Evolutionary conservation across 1,140 invertebrate genomes (phyloP), one percentile per base, ranked within the genome.

Genomic region (Ooceraea biroi): DNA sequence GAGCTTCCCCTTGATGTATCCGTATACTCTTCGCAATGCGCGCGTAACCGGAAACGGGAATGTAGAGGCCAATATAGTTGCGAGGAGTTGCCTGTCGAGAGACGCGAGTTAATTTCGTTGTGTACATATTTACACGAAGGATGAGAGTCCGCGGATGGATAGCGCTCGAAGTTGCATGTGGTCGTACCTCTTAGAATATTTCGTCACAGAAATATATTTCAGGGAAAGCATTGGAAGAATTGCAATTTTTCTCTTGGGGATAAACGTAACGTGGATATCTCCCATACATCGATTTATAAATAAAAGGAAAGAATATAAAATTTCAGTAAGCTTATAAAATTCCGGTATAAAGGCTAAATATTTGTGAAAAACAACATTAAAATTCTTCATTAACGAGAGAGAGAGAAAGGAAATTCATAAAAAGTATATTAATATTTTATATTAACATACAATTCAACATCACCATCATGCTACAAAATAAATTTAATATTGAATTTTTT

Each of bases 21-120:
- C 36, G 36, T 57, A 22, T 71, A 69, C 55, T 57, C 76, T 46
- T 80, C 55, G 65, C 76, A 80, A 46, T 50, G 76, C 36, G 69
- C 41, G 76, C 65, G 65, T 57, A 69, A 80, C 65, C 52, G 41
- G 52, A 80, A 80, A 80, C 50, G 76, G 27, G 36, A 69, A 80
- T 80, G 69, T 36, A 69, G 48, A 57, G 36, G 36, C 65, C 48
- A 69, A 78, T 78, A 80, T 58, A 71, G 76, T 80, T 22, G 25
- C 41, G 78, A 83, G 44, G 57, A 76, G 71, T 76, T 65, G 50
- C 73, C 44, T 65, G 63, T 68, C 52, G 52, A 50, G 52, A 50
- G 44, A 73, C 74, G 63, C 68, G 66, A 69, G 85, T 83, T 88
- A 88, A 88, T 88, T 88, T 87, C 85, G 80, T 78, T 73, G 85